A percentile compares a stretch with the other conserved stretches of the same genome.
phyloP scores from a whole-genome alignment of 2,113 vertebrate genomes.

The Mixornis gularis region DNA sequence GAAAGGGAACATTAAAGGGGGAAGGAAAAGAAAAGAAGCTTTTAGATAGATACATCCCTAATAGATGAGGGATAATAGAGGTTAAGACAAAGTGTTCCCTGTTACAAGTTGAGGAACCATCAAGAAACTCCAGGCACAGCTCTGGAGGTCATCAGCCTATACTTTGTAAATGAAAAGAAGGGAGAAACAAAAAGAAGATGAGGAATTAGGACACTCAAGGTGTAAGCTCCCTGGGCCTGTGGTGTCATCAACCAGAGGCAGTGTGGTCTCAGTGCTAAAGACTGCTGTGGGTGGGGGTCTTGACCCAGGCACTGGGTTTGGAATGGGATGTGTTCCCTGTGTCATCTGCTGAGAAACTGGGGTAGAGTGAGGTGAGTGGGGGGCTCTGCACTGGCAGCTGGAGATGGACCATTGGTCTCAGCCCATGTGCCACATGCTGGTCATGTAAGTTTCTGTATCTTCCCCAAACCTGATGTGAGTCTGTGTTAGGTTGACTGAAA shows the following conservation, averaged over 20 bases:
- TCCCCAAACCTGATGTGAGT: not conserved
- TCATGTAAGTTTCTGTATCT: rapidly evolving
- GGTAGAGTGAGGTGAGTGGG: not conserved
- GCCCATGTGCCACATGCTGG: rapidly evolving
- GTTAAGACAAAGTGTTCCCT: not conserved
- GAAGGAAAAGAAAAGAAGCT: not conserved
- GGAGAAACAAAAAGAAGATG: not conserved
- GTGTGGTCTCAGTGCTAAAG: rapidly evolving
- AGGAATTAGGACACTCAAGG: not conserved
- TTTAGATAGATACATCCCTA: not conserved
- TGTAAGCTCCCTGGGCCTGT: not conserved
- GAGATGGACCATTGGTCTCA: rapidly evolving
- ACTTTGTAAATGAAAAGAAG: not conserved
- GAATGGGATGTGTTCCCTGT: not conserved
- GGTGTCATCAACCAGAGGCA: rapidly evolving
- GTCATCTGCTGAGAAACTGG: not conserved
- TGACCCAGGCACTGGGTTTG: not conserved
- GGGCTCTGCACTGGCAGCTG: not conserved
- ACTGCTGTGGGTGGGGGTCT: not conserved
- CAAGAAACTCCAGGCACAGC: not conserved
- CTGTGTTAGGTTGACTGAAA: not conserved
- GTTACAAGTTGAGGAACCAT: not conserved
- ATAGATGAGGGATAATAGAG: not conserved
- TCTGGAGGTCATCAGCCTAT: not conserved
- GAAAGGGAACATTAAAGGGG: not conserved